A percentile compares a stretch with the other conserved stretches of the same genome.
Conservation (phyloP, 2,797 vertebrate species). For the Rhinichthys osculus region DNA sequence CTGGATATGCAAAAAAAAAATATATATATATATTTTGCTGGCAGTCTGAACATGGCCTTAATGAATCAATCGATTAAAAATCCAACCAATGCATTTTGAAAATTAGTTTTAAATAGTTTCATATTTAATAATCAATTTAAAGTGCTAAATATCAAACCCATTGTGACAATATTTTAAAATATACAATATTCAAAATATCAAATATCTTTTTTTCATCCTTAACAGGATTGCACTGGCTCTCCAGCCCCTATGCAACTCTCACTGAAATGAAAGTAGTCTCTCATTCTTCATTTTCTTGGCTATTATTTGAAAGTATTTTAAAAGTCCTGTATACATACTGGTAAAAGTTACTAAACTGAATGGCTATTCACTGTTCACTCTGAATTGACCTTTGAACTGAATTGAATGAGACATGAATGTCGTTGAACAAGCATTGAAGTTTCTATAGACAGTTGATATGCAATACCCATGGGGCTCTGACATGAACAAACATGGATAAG, state of each 20-base stretch:
- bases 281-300: not conserved
- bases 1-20: not conserved
- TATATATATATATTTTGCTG: not conserved
- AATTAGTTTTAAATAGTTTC: not conserved
- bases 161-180: not conserved
- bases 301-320: not conserved
- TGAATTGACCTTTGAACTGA: not conserved
- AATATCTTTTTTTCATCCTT: not conserved
- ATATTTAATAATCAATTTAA: not conserved
- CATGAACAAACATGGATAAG: constrained; percentile 42
- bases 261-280: not conserved
- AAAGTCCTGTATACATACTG: not conserved
- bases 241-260: not conserved
- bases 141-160: not conserved
- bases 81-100: not conserved
- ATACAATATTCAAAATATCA: not conserved
- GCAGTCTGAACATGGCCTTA: not conserved
- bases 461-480: constrained; percentile 23
- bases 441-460: constrained; percentile 1
- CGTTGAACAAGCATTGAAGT: not conserved
- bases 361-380: not conserved
- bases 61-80: not conserved
- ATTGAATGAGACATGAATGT: constrained; percentile 9
- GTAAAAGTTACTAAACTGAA: not conserved
- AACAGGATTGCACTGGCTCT: not conserved